These are phyloP conservation scores for Drosophila borborema DNA, from an alignment of 2,888 invertebrate species.

Conservation along the genomic window DNA sequence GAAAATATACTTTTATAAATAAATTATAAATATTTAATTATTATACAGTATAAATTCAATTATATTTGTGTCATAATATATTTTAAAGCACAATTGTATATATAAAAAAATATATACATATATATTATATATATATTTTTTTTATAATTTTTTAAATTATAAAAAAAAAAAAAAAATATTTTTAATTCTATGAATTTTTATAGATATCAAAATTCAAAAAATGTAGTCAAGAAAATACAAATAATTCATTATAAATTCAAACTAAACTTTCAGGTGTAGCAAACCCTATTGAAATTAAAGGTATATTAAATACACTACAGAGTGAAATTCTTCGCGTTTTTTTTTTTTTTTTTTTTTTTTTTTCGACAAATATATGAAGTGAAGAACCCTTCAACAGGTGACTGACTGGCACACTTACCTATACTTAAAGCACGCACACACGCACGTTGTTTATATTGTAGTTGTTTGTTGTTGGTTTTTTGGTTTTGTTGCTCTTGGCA, in stretches of 20 bases:
- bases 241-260: background rate
- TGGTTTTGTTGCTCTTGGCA: conserved; percentile 17
- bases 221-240: background rate
- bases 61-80: too few species aligned
- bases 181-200: background rate
- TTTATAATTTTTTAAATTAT: too few species aligned
- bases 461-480: conserved; percentile 5
- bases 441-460: conserved; percentile 6
- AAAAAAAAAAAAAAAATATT: too few species aligned
- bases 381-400: conserved; percentile 64
- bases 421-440: conserved; percentile 13
- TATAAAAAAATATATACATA: too few species aligned
- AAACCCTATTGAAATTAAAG: background rate
- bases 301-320: background rate
- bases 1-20: too few species aligned
- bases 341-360: background rate
- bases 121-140: too few species aligned
- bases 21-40: too few species aligned
- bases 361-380: background rate
- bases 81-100: too few species aligned
- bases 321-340: background rate
- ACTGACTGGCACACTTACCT: conserved; percentile 44
- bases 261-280: background rate
- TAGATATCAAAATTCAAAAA: too few species aligned
- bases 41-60: too few species aligned